These are phyloP conservation scores for Diplazon laetatorius DNA, from an alignment of 2,888 invertebrate species.

Conservation along the genomic window DNA sequence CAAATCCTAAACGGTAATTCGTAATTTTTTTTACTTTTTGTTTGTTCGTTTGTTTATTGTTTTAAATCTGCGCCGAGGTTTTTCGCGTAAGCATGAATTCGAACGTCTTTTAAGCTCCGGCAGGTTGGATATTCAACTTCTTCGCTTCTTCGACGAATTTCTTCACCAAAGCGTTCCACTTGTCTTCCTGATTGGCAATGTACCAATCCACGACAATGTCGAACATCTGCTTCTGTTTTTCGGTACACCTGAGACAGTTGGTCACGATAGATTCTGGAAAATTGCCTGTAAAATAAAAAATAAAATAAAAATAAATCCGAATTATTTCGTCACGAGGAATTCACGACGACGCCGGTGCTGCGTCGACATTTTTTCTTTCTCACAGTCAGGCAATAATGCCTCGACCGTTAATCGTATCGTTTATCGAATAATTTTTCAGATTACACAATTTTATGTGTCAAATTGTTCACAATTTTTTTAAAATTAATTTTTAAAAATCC, in stretches of 20 bases:
- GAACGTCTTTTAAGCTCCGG: neutral
- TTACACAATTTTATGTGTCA: no score
- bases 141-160: conserved; percentile 67
- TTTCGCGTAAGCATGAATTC: neutral
- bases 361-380: neutral
- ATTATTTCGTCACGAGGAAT: neutral
- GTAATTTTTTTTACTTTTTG: neutral
- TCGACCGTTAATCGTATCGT: no score
- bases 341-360: neutral
- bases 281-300: conserved; percentile 64
- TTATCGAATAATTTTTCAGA: no score
- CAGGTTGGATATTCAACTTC: conserved; percentile 45
- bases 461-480: no score
- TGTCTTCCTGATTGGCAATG: conserved; percentile 66
- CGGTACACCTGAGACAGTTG: conserved; percentile 73
- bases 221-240: conserved; percentile 70
- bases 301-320: no score
- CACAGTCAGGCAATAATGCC: neutral
- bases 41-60: no score
- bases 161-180: conserved; percentile 69
- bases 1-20: conserved; percentile 1
- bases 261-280: conserved; percentile 75
- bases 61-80: neutral
- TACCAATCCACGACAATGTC: conserved; percentile 73
- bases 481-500: no score